Evolutionary conservation across 1,140 invertebrate species (phyloP), one percentile per base, ranked within the genome.

Genomic region (Wasmannia auropunctata): DNA sequence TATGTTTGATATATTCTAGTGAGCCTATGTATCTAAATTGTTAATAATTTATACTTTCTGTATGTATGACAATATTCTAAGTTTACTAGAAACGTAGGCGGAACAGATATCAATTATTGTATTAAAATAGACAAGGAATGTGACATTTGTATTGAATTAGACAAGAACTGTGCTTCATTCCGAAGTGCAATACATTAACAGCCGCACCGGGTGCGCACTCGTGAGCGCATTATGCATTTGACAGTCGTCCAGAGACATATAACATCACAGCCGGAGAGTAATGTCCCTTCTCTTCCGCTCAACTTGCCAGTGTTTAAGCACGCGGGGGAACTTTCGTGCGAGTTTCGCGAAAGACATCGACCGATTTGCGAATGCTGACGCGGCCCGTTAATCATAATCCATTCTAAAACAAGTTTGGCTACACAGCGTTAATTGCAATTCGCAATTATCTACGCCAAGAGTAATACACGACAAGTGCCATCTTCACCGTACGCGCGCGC

Each of bases 191-290:
- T 83, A n/a, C 79, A 83, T 83, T 83, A 83, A 74, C 81, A 77
- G 56, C 43, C 60, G 72, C 58, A n/a, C 81, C 67, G 56, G 81
- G 34, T 85, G 81, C 34, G 81, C 76, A 80, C 79, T 83, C 58
- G 79, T 40, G 54, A 72, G 79, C 79, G 79, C 81, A 85, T 85
- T 85, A 85, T 85, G 81, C 81, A 85, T 77, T 77, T 85, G 81
- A 85, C 81, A 85, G 70, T 85, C 67, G 72, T 56, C 43, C 46
- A 56, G 81, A 85, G 70, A 85, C 81, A 77, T 85, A 85, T 85
- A 65, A 83, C 81, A 62, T 77, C 81, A 65, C 74, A 49, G 22
- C 72, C 72, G 72, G 69, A 85, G 81, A 85, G 46, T 85, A 85
- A 85, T 77, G 72, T 77, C 81, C 56, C 34, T 58, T 83, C 79